Percentiles rank a stretch among this genome's conserved stretches.
Conservation (phyloP, 2,888 invertebrate species). For the Cyclophora punctaria region DNA sequence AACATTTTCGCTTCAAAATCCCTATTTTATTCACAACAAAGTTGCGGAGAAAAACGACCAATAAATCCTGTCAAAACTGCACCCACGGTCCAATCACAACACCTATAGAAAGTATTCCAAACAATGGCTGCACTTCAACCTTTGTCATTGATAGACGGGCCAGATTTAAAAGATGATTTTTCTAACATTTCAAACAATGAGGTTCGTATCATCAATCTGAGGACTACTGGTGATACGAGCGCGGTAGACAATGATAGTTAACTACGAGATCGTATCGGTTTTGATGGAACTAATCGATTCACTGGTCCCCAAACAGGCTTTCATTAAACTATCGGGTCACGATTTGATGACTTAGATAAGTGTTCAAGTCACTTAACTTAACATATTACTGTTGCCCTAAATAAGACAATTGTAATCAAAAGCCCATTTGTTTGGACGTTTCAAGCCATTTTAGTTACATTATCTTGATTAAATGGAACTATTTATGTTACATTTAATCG, state of each 20-base stretch:
- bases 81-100: conserved; percentile 1
- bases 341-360: conserved; percentile 41
- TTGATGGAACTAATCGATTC: conserved; percentile 63
- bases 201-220: conserved; percentile 59
- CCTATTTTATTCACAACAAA: too few relatives aligned
- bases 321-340: conserved; percentile 62
- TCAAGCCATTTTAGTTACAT: too few relatives aligned
- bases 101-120: conserved; percentile 7
- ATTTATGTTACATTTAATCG: too few relatives aligned
- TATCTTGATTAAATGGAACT: too few relatives aligned
- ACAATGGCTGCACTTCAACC: conserved; percentile 16
- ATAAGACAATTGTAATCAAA: neutral
- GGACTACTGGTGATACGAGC: conserved; percentile 43
- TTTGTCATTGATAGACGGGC: conserved; percentile 32
- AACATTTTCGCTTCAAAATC: too few relatives aligned
- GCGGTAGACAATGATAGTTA: conserved; percentile 53
- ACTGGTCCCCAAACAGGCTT: conserved; percentile 45
- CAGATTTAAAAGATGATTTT: conserved; percentile 56
- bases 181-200: conserved; percentile 61
- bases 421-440: neutral
- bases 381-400: conserved; percentile 28
- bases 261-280: conserved; percentile 57
- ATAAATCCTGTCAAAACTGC: neutral
- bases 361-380: conserved; percentile 35
- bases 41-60: too few relatives aligned